Evolutionary conservation across 2,797 vertebrate species (phyloP), one percentile per base, ranked within the genome.

Genomic region (Iguana delicatissima): DNA sequence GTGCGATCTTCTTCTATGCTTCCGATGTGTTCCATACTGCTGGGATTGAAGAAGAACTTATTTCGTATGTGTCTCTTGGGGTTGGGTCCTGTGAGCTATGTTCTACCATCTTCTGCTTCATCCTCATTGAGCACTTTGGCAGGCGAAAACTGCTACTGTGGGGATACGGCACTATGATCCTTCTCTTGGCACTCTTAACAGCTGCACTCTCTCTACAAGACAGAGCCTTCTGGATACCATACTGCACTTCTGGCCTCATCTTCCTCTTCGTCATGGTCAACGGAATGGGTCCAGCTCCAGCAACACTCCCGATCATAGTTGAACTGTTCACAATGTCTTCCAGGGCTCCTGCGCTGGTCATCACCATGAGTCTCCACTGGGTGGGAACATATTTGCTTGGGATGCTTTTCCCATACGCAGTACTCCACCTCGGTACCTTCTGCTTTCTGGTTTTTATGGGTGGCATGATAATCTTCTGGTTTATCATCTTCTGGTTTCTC

Each of bases 181-280:
- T 97, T 92, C 98, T 98, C 96, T 97, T 98, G n/a, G 80, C 97
- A 1, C 87, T 98, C 94, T 98, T 99, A 95, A 98, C 98, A 0
- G 92, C 97, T 1, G 97, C 98, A 90, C 96, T 98, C 90, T 97
- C 95, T 8, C 97, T 98, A 87, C 96, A 98, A 98, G 97, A 92
- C 80, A 85, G 82, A 16, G 62, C 97, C 90, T 92, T 93, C 24
- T 98, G 98, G 98, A 98, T 98, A 97, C 93, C 98, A 1, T 98
- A 98, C 94, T 67, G 98, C 89, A 98, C 98, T 85, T 96, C 98
- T 97, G 35, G 85, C 74, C 98, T 98, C 92, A 94, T 98, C 92
- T 99, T 98, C 89, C 97, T 98, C 81, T 98, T 98, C 92, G 98
- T 98, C 86, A 96, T 98, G 93, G 98, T 98, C 96, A 98, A 98